These are phyloP conservation scores for Platycheirus rosarum DNA, from an alignment of 2,888 invertebrate genomes.

Conservation along the genomic window DNA sequence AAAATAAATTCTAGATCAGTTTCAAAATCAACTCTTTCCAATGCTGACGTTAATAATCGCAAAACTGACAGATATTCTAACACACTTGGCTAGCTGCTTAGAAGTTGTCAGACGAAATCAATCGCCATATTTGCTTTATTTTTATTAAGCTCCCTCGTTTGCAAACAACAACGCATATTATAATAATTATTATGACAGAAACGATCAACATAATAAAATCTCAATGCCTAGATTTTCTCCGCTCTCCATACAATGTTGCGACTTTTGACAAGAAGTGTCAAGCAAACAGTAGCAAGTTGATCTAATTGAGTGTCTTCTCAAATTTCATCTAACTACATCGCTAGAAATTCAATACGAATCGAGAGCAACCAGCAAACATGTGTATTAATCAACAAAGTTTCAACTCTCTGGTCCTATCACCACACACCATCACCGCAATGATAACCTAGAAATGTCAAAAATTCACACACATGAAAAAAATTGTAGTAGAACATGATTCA, in stretches of 20 bases:
- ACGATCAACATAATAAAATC: slow-evolving; percentile 19
- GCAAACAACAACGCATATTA: not conserved
- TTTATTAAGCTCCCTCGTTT: slow-evolving; percentile 9
- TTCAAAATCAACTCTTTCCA: not conserved
- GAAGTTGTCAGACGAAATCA: slow-evolving; percentile 27
- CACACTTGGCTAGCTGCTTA: slow-evolving; percentile 49
- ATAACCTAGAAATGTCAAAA: slow-evolving; percentile 72
- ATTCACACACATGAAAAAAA: slow-evolving; percentile 37
- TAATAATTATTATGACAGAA: slow-evolving; percentile 14
- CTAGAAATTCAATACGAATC: slow-evolving; percentile 56
- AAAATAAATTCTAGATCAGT: too few relatives aligned
- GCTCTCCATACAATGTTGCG: slow-evolving; percentile 14
- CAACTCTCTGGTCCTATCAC: not conserved
- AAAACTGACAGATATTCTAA: slow-evolving; percentile 39
- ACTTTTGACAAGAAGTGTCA: slow-evolving; percentile 47
- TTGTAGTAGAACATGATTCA: slow-evolving; percentile 52
- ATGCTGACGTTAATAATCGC: slow-evolving; percentile 10
- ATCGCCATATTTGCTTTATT: not conserved
- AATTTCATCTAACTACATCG: slow-evolving; percentile 50
- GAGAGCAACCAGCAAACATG: slow-evolving; percentile 26
- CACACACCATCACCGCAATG: slow-evolving; percentile 30
- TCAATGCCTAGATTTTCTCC: slow-evolving; percentile 18
- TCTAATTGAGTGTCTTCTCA: slow-evolving; percentile 65
- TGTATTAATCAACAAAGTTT: slow-evolving; percentile 45
- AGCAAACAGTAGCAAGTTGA: slow-evolving; percentile 67